A percentile compares a stretch with the other conserved stretches of the same genome.
Conservation (phyloP, 2,113 vertebrate genomes). For the Gracilinanus agilis region DNA sequence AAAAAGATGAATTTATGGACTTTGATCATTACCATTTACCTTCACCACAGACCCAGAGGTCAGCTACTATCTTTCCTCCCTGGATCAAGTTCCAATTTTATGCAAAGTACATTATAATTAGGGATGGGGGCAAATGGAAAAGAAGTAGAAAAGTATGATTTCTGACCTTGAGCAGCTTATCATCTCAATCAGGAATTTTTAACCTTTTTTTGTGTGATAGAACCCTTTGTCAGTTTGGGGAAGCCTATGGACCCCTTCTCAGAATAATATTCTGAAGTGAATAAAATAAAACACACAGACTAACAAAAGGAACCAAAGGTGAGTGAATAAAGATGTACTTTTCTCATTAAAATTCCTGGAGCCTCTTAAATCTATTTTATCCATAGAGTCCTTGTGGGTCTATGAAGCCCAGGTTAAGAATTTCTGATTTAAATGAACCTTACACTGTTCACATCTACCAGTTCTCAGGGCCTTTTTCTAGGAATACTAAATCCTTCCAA, state of each 20-base stretch:
- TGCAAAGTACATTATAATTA: neutral
- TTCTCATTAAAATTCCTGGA: neutral
- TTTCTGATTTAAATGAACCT: neutral
- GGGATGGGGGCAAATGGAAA: neutral
- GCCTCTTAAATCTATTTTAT: neutral
- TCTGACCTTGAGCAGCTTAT: neutral
- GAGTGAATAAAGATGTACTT: neutral
- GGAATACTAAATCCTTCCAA: neutral
- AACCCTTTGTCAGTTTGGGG: neutral
- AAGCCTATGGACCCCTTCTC: neutral
- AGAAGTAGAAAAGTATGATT: neutral
- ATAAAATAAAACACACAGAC: neutral
- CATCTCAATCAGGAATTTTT: neutral
- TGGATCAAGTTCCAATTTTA: neutral
- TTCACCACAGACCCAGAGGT: neutral
- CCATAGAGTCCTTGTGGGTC: neutral
- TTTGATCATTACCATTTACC: neutral
- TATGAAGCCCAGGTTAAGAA: neutral
- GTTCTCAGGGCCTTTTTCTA: neutral
- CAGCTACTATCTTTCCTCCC: neutral
- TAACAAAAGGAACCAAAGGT: neutral
- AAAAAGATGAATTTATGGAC: neutral
- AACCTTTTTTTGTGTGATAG: neutral
- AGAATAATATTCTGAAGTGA: neutral
- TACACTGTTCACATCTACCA: neutral